Evolutionary conservation across 2,113 vertebrate species (phyloP).

Genomic region (Xiphorhynchus elegans): DNA sequence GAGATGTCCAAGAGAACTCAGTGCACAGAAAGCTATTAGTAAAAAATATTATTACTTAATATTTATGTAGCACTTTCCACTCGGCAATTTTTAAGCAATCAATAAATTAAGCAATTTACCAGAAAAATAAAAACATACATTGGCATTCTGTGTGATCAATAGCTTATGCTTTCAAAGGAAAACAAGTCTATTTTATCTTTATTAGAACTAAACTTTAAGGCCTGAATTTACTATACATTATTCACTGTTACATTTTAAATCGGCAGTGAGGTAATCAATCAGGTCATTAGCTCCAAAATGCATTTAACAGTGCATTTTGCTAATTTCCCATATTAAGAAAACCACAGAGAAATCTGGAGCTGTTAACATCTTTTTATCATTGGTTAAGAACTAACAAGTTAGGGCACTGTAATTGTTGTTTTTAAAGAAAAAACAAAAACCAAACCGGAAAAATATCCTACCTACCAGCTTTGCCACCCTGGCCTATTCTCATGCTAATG

Average conservation of each 20-base stretch:
- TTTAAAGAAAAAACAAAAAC: not conserved
- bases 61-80: not conserved
- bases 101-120: not conserved
- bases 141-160: not conserved
- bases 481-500: not conserved
- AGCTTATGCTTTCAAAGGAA: conserved; percentile 26
- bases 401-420: conserved; percentile 8
- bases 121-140: not conserved
- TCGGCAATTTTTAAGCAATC: not conserved
- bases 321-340: conserved; percentile 48
- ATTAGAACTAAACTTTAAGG: conserved; percentile 72
- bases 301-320: conserved; percentile 34
- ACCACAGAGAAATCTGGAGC: conserved; percentile 3
- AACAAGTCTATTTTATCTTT: conserved; percentile 53
- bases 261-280: conserved; percentile 36
- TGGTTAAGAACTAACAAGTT: conserved; percentile 41
- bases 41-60: not conserved
- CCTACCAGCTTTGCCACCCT: not conserved
- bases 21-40: not conserved
- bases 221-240: conserved; percentile 62
- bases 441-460: not conserved
- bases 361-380: not conserved
- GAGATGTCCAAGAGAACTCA: not conserved
- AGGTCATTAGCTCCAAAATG: conserved; percentile 45
- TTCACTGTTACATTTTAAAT: conserved; percentile 61